These are phyloP conservation scores for Caenorhabditis tropicalis DNA, from an alignment of 1,140 invertebrate species.

Conservation along the genomic window DNA sequence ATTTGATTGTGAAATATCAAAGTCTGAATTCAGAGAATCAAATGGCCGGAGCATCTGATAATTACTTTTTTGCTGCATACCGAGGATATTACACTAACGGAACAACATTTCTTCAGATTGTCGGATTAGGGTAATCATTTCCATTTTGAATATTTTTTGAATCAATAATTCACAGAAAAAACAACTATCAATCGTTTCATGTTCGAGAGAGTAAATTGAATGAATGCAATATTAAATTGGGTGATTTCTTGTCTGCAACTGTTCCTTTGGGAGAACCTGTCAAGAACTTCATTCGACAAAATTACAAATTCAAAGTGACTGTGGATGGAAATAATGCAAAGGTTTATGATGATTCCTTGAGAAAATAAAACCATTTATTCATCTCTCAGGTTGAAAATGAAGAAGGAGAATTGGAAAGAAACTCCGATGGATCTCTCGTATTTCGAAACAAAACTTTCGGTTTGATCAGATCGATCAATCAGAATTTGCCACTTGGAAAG, in stretches of 20 bases:
- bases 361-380: background rate
- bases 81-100: background rate
- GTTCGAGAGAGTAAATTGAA: background rate
- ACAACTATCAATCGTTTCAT: background rate
- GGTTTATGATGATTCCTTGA: background rate
- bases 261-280: background rate
- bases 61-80: background rate
- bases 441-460: background rate
- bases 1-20: no score
- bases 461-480: background rate
- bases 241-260: background rate
- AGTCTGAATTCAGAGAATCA: background rate
- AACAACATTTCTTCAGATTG: background rate
- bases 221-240: background rate
- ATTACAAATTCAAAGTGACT: background rate
- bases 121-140: background rate
- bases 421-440: background rate
- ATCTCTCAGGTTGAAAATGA: background rate
- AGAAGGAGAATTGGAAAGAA: background rate
- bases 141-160: background rate
- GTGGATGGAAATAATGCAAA: background rate
- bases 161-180: background rate
- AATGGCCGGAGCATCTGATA: background rate
- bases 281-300: background rate
- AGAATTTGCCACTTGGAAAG: background rate